Percentiles rank a stretch among this genome's conserved stretches.
These are phyloP conservation scores for Brachyrhaphis roseni DNA, from an alignment of 2,797 vertebrate genomes.

Conservation along the genomic window DNA sequence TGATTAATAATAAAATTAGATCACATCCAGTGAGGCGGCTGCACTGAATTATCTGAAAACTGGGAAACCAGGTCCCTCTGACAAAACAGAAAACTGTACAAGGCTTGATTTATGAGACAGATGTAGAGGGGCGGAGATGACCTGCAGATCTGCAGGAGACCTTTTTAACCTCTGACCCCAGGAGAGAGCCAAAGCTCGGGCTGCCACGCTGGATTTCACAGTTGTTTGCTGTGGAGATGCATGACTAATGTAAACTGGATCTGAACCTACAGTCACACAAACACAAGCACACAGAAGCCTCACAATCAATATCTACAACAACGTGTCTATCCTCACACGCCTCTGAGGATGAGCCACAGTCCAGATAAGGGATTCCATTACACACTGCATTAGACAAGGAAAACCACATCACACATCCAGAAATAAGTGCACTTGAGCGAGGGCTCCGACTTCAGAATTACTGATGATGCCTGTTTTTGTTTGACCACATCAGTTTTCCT, in stretches of 20 bases:
- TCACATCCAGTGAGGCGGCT: conserved; percentile 31
- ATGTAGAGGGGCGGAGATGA: neutral
- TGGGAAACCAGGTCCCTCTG: conserved; percentile 17
- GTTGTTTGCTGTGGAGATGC: conserved; percentile 33
- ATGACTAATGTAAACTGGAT: conserved; percentile 52
- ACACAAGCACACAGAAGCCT: conserved; percentile 18
- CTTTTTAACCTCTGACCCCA: conserved; percentile 46
- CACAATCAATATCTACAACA: conserved; percentile 25
- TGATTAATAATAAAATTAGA: conserved; percentile 33
- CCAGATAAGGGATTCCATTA: conserved; percentile 70
- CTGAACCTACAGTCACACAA: conserved; percentile 36
- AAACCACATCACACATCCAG: conserved; percentile 55
- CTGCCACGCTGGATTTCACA: conserved; percentile 20
- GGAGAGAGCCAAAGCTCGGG: conserved; percentile 19
- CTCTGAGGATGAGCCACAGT: conserved; percentile 52
- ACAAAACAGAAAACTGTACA: conserved; percentile 9
- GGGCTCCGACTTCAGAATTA: conserved; percentile 39
- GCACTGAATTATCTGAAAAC: conserved; percentile 9
- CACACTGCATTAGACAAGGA: conserved; percentile 74
- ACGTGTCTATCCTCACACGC: conserved; percentile 41
- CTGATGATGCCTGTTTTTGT: conserved; percentile 40
- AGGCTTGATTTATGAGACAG: conserved; percentile 1
- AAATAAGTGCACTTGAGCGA: conserved; percentile 54
- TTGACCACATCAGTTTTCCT: conserved; percentile 10
- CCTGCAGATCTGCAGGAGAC: conserved; percentile 24